A percentile compares a stretch with the other conserved stretches of the same genome.
Conservation (phyloP, 1,140 invertebrate genomes). For the Lucilia sericata region DNA sequence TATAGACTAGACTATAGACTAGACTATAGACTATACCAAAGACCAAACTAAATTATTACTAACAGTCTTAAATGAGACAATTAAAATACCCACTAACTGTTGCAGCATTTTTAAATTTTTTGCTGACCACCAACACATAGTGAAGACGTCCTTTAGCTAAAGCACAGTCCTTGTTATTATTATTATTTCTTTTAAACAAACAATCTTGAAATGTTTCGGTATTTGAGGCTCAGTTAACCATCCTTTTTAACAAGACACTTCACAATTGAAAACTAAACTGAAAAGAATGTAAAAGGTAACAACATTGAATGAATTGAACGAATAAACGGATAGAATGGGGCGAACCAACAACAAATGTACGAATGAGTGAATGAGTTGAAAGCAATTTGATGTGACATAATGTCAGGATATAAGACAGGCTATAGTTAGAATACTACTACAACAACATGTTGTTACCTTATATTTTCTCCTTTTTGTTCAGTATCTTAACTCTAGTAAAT, state of each 20-base stretch:
- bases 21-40: too few relatives aligned
- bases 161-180: too few relatives aligned
- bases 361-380: slow-evolving; percentile 23
- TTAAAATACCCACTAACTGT: too few relatives aligned
- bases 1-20: too few relatives aligned
- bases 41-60: too few relatives aligned
- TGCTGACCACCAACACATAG: too few relatives aligned
- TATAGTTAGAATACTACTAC: neutral
- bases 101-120: too few relatives aligned
- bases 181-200: too few relatives aligned
- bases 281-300: neutral
- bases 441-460: neutral
- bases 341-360: neutral
- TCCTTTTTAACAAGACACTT: neutral
- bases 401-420: slow-evolving; percentile 24
- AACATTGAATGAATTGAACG: slow-evolving; percentile 11
- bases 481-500: neutral
- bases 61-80: too few relatives aligned
- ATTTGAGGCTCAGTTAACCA: neutral
- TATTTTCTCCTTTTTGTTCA: neutral
- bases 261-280: neutral
- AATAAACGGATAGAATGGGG: neutral
- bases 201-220: neutral
- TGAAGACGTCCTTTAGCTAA: too few relatives aligned
- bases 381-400: slow-evolving; percentile 40